A percentile compares a stretch with the other conserved stretches of the same genome.
Conservation (phyloP, 2,888 invertebrate species). For the Alviniconcha strummeri region DNA sequence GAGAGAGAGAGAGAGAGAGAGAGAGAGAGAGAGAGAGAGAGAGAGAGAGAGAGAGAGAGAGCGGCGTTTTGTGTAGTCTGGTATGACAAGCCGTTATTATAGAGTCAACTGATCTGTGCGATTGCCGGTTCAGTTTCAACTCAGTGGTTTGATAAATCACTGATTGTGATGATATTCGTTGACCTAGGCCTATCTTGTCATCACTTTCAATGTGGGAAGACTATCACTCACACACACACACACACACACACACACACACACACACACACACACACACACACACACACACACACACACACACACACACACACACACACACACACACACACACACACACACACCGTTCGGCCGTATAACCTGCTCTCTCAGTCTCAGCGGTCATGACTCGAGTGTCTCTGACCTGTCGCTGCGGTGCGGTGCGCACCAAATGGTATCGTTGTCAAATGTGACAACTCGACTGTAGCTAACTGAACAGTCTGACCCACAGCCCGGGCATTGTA, state of each 20-base stretch:
- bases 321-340: not conserved
- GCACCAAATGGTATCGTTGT: too few relatives aligned
- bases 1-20: constrained; percentile 5
- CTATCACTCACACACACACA: not conserved
- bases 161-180: not conserved
- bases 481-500: too few relatives aligned
- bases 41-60: not conserved
- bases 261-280: not conserved
- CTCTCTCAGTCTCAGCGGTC: too few relatives aligned
- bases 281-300: not conserved
- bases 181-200: not conserved
- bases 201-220: too few relatives aligned
- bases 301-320: not conserved
- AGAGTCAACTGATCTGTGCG: not conserved
- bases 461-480: too few relatives aligned
- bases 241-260: not conserved
- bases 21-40: constrained; percentile 27
- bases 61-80: too few relatives aligned
- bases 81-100: not conserved
- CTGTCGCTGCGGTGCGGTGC: too few relatives aligned
- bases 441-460: too few relatives aligned
- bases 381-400: too few relatives aligned
- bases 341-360: too few relatives aligned
- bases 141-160: too few relatives aligned
- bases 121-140: too few relatives aligned